Percentiles rank a stretch among this genome's conserved stretches.
These are phyloP conservation scores for Laticauda colubrina DNA, from an alignment of 2,113 vertebrate genomes.

Conservation along the genomic window DNA sequence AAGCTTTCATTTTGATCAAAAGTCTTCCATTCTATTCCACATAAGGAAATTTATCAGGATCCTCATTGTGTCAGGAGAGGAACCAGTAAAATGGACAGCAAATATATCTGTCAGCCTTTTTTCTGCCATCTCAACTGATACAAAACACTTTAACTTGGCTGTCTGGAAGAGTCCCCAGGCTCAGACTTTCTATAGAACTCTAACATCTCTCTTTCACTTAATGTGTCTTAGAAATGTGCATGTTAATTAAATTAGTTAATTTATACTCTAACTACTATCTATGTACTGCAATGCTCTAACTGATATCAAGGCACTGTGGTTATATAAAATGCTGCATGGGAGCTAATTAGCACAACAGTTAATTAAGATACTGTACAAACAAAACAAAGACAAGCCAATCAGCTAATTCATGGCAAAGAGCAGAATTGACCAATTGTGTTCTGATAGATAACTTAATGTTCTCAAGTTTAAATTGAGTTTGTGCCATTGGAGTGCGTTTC, in stretches of 20 bases:
- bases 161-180: neutral
- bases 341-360: constrained; percentile 34
- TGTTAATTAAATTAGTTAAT: constrained; percentile 39
- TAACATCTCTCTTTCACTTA: neutral
- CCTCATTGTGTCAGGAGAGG: neutral
- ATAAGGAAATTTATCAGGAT: neutral
- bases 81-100: neutral
- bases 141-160: neutral
- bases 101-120: neutral
- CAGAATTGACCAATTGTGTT: constrained; percentile 1
- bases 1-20: neutral
- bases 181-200: neutral
- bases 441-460: constrained; percentile 23
- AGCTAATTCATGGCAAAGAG: constrained; percentile 21
- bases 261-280: constrained; percentile 30
- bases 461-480: constrained; percentile 30
- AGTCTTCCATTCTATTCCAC: neutral
- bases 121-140: neutral
- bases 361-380: constrained; percentile 46
- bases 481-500: constrained; percentile 18
- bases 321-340: constrained; percentile 28
- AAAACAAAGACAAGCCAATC: constrained; percentile 44
- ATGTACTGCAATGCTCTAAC: constrained; percentile 22
- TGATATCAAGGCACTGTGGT: constrained; percentile 18
- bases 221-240: constrained; percentile 8